A percentile compares a stretch with the other conserved stretches of the same genome.
Conservation (phyloP, 2,113 vertebrate genomes). For the Xerus inauris region DNA sequence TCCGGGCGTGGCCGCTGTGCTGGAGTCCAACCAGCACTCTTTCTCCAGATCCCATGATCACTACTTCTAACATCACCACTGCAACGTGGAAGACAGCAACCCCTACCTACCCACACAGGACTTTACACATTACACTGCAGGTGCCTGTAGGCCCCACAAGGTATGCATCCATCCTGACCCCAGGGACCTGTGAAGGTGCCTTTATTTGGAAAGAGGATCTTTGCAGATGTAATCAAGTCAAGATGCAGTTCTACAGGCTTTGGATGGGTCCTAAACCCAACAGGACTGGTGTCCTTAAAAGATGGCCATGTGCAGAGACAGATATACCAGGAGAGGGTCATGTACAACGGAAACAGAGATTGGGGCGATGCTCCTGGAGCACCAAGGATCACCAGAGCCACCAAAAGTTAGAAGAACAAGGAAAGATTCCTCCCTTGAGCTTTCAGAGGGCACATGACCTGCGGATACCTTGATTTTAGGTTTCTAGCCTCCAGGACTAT, state of each 20-base stretch:
- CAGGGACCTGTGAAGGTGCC: not conserved
- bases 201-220: not conserved
- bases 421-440: not conserved
- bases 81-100: not conserved
- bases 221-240: not conserved
- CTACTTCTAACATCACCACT: fast-evolving
- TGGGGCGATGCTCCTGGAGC: fast-evolving
- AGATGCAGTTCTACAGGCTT: not conserved
- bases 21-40: no score
- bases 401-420: not conserved
- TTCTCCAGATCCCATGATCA: no score
- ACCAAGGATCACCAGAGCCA: no score
- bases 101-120: fast-evolving
- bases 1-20: not conserved
- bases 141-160: not conserved
- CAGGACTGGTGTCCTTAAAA: not conserved
- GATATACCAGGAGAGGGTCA: not conserved
- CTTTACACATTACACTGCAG: fast-evolving
- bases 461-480: not conserved
- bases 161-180: not conserved
- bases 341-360: not conserved
- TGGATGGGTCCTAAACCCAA: not conserved
- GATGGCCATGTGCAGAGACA: not conserved
- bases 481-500: no score
- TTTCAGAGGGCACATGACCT: not conserved